Conservation (phyloP, 1,140 invertebrate genomes). For the Ectropis grisescens region DNA sequence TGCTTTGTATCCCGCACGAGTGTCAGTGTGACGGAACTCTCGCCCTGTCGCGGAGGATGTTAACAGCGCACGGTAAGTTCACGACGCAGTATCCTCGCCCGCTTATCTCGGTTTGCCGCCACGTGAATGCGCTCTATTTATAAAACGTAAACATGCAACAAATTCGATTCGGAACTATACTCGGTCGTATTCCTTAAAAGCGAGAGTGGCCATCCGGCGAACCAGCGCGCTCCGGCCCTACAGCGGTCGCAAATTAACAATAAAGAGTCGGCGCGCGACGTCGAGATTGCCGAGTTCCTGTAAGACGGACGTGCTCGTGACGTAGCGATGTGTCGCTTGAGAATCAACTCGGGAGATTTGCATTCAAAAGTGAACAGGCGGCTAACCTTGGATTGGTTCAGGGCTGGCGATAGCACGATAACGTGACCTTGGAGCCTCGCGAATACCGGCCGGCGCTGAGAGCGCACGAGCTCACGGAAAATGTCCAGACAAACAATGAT, state of each 20-base stretch:
- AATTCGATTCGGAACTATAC: constrained; percentile 56
- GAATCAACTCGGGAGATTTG: too few relatives aligned
- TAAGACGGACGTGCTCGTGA: constrained; percentile 39
- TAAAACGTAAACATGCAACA: constrained; percentile 64
- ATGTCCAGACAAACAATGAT: constrained; percentile 52
- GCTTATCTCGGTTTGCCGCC: constrained; percentile 47
- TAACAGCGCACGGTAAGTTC: constrained; percentile 66
- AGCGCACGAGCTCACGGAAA: constrained; percentile 42
- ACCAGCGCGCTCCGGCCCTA: too few relatives aligned
- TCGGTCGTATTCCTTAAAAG: constrained; percentile 37
- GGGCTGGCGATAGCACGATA: constrained; percentile 58
- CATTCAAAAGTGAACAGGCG: constrained; percentile 9
- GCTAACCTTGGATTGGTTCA: constrained; percentile 33
- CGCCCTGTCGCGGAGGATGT: constrained; percentile 57
- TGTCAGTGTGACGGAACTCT: constrained; percentile 58
- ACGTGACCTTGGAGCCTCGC: constrained; percentile 61
- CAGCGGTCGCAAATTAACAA: constrained; percentile 37
- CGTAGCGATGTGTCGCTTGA: constrained; percentile 3
- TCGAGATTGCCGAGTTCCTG: constrained; percentile 59
- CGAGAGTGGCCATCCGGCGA: constrained; percentile 32
- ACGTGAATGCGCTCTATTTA: constrained; percentile 65
- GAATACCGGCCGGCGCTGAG: constrained; percentile 54
- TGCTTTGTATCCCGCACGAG: constrained; percentile 61
- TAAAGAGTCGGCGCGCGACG: constrained; percentile 38
- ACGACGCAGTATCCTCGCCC: constrained; percentile 27